Evolutionary conservation across 2,113 vertebrate genomes (phyloP), one percentile per base, ranked within the genome.

Genomic region (Prolemur simus): DNA sequence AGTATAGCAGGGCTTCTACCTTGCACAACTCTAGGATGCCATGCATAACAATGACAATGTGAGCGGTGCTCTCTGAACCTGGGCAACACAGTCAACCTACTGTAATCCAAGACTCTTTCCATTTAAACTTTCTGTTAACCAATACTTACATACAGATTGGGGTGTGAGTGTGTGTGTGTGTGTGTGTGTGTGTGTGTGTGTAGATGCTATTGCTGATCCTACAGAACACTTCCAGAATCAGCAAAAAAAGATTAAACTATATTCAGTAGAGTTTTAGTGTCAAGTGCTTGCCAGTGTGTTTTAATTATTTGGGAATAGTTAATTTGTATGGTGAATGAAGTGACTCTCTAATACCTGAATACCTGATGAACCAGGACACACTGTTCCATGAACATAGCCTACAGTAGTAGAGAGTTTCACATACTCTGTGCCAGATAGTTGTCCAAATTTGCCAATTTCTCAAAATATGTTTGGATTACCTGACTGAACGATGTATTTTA

Each of bases 221-320:
- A 3, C 0, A 85, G 52, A 92, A 73, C 29, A 56, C 9, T 73
- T 64, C 80, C 63, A 84, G 34, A 95, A n/a, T 68, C 64, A 73
- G n/a, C 23, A 86, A 81, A 71, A 64, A 94, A 94, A 97, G 71
- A 56, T 47, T 21, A 45, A 81, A 15, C 11, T n/a, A 39, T 7
- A 45, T 13, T 96, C 39, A 90, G 37, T 12, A 84, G 42, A 74
- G 54, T 89, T 92, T 87, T 39, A 58, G 69, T 34, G 37, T 39
- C 86, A 89, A 91, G 74, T 60, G 3, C 76, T 92, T 47, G 42
- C 21, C 64, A 80, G 13, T 13, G 11, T 49, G 34, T 93, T 96
- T 97, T 82, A 95, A 90, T 94, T 71, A 87, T 76, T 77, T 71
- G 52, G 29, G n/a, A 56, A 81, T 69, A 88, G 78, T 60, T 85